Evolutionary conservation across 2,888 invertebrate species (phyloP).

Genomic region (Amphipyra berbera): DNA sequence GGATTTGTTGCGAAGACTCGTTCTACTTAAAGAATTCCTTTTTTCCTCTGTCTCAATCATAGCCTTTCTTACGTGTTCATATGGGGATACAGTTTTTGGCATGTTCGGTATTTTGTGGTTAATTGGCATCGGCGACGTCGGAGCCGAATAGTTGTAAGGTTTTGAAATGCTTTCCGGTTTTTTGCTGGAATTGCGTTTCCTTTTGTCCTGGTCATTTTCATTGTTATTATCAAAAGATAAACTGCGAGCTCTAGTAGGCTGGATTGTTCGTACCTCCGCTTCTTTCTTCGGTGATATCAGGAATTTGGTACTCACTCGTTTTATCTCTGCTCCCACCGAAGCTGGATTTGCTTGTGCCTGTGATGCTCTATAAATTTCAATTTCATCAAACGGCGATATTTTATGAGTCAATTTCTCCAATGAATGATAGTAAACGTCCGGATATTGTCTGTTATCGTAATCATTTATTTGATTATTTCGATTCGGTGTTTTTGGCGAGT

Average conservation of each 20-base stretch:
- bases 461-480: conserved; percentile 43
- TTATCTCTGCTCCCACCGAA: conserved; percentile 86
- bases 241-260: conserved; percentile 83
- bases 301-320: conserved; percentile 84
- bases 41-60: conserved; percentile 83
- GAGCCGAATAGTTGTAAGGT: conserved; percentile 85
- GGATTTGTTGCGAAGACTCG: conserved; percentile 65
- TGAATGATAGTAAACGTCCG: conserved; percentile 85
- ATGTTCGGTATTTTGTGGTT: conserved; percentile 81
- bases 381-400: conserved; percentile 75
- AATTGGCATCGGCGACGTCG: conserved; percentile 81
- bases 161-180: conserved; percentile 61
- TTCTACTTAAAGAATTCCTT: conserved; percentile 75
- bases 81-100: conserved; percentile 84
- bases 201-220: conserved; percentile 35
- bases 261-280: conserved; percentile 83
- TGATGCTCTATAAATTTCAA: conserved; percentile 78
- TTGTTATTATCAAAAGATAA: conserved; percentile 77
- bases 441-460: conserved; percentile 64
- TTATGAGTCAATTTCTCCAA: conserved; percentile 79
- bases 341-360: conserved; percentile 73
- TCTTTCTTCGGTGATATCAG: conserved; percentile 86
- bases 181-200: conserved; percentile 21
- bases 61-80: conserved; percentile 80
- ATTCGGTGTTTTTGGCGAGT: conserved; percentile 54